phyloP scores from a whole-genome alignment of 2,888 invertebrate genomes.

The Eurytoma californica region DNA sequence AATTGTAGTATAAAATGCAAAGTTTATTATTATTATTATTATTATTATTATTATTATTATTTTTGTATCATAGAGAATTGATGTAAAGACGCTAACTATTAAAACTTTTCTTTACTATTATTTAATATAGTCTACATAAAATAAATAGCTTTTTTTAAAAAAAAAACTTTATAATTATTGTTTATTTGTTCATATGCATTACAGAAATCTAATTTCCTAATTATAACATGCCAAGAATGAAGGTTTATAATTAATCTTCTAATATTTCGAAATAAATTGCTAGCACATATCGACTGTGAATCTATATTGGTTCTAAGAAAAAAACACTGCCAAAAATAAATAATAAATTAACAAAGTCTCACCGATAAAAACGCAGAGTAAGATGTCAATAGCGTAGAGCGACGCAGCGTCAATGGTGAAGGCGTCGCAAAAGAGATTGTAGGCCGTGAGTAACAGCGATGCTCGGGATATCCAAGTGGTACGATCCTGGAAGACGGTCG shows the following conservation, averaged over 20 bases:
- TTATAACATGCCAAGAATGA: no score
- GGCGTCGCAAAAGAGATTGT: constrained; percentile 72
- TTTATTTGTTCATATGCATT: not conserved
- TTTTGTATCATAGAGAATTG: not conserved
- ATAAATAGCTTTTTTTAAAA: constrained; percentile 2
- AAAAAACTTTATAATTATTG: not conserved
- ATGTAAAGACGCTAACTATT: not conserved
- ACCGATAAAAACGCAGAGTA: constrained; percentile 71
- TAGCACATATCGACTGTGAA: not conserved
- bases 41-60: not conserved
- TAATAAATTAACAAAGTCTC: constrained; percentile 28
- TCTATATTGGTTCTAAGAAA: not conserved
- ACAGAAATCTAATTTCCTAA: no score
- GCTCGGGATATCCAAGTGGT: constrained; percentile 68
- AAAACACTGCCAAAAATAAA: not conserved
- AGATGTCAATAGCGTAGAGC: constrained; percentile 69
- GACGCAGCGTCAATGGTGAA: constrained; percentile 69
- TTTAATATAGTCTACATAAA: not conserved
- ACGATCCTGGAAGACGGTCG: constrained; percentile 50
- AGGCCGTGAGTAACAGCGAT: constrained; percentile 68
- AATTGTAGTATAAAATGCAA: constrained; percentile 41
- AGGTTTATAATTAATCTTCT: no score
- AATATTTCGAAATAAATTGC: no score
- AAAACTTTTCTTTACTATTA: constrained; percentile 12
- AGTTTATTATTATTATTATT: not conserved